A percentile compares a stretch with the other conserved stretches of the same genome.
These are phyloP conservation scores for Camelus dromedarius DNA, from an alignment of 2,113 vertebrate species.

Conservation along the genomic window DNA sequence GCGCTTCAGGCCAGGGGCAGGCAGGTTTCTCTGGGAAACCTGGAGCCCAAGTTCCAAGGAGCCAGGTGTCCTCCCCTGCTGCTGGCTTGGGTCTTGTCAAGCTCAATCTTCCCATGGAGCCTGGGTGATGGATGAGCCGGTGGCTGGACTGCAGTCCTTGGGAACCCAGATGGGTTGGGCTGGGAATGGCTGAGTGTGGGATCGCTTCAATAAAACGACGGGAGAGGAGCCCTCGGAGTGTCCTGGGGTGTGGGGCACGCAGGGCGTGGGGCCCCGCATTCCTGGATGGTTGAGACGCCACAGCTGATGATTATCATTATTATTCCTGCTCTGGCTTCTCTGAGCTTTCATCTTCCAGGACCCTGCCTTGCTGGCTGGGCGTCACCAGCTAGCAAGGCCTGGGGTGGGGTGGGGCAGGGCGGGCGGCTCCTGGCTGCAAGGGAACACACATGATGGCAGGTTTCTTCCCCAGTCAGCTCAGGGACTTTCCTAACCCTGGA, in stretches of 20 bases:
- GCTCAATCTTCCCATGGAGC: conserved; percentile 67
- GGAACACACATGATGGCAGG: background rate
- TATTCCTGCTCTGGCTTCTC: conserved; percentile 67
- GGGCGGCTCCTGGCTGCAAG: conserved; percentile 4
- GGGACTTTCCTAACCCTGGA: background rate
- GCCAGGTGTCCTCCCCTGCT: background rate
- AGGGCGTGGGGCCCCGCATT: conserved; percentile 82
- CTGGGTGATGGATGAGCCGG: conserved; percentile 6
- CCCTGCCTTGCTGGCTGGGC: conserved; percentile 58
- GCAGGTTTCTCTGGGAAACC: conserved; percentile 60
- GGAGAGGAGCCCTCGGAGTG: conserved; percentile 65
- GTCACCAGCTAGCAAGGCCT: conserved; percentile 38
- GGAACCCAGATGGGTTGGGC: conserved; percentile 73
- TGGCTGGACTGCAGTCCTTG: conserved; percentile 50
- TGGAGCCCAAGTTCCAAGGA: background rate
- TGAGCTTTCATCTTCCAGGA: conserved; percentile 72
- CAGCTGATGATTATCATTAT: conserved; percentile 78
- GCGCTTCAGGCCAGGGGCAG: background rate
- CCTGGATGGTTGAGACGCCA: conserved; percentile 70
- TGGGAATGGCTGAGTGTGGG: conserved; percentile 77
- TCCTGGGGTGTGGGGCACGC: conserved; percentile 73
- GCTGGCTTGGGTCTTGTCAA: background rate
- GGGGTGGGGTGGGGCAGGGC: background rate
- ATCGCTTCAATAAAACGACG: conserved; percentile 77
- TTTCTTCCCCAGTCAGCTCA: conserved; percentile 6